Evolutionary conservation across 2,113 vertebrate genomes (phyloP).

Genomic region (Vidua macroura): DNA sequence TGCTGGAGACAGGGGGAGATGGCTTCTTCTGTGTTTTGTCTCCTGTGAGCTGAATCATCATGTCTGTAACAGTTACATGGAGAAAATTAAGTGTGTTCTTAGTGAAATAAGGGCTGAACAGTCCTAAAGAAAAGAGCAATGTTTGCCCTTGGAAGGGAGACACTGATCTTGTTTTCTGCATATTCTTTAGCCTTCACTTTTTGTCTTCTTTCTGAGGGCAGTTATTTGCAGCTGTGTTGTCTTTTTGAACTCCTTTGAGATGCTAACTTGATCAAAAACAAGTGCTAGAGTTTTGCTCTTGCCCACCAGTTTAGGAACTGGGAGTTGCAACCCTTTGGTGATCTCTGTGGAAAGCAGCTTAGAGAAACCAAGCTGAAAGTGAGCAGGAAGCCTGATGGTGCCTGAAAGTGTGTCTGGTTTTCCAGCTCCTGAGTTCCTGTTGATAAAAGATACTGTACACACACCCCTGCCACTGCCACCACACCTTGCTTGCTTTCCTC

Average conservation of each 20-base stretch:
- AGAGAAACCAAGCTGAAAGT: background rate
- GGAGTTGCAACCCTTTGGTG: background rate
- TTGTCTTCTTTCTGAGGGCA: background rate
- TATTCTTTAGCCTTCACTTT: background rate
- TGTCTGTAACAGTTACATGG: background rate
- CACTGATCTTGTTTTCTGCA: background rate
- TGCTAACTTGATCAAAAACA: background rate
- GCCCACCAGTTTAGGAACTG: background rate
- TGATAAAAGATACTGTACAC: background rate
- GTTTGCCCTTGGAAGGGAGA: background rate
- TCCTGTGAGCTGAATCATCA: background rate
- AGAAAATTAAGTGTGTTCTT: background rate
- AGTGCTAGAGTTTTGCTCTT: background rate
- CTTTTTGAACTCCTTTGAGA: background rate
- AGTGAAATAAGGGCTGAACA: background rate
- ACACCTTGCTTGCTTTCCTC: background rate
- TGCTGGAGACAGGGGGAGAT: background rate
- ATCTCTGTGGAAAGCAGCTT: background rate
- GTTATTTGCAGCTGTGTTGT: background rate
- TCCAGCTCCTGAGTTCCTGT: background rate
- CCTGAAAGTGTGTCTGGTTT: background rate
- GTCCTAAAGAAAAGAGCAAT: background rate
- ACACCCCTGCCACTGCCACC: background rate
- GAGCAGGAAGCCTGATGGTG: background rate
- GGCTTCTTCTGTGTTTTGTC: background rate